Percentiles rank a stretch among this genome's conserved stretches.
Conservation (phyloP, 2,888 invertebrate genomes). For the Ptychoptera contaminata region DNA sequence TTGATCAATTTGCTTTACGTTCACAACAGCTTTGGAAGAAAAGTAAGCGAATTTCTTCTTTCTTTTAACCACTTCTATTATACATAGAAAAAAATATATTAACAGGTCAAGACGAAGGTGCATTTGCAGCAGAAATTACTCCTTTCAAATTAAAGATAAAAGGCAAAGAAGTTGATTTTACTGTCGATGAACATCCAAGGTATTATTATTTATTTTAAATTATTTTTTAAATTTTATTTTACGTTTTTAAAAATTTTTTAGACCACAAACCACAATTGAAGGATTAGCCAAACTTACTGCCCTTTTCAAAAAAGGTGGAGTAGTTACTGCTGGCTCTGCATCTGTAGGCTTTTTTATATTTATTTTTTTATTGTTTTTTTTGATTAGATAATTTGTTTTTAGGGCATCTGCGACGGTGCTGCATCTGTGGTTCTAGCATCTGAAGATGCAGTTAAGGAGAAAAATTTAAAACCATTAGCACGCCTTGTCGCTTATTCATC, state of each 20-base stretch:
- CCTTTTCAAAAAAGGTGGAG: conserved; percentile 86
- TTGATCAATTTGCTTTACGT: conserved; percentile 67
- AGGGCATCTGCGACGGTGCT: conserved; percentile 98
- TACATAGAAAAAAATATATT: background rate
- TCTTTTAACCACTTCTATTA: background rate
- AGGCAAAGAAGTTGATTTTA: conserved; percentile 62
- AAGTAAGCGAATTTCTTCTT: conserved; percentile 34
- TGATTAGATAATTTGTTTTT: conserved; percentile 14
- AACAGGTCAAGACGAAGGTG: conserved; percentile 71
- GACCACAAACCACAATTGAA: conserved; percentile 75
- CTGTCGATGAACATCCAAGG: conserved; percentile 81
- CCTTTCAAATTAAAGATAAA: conserved; percentile 74
- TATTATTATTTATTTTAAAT: background rate
- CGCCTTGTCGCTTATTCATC: conserved; percentile 81
- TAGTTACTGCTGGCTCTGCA: conserved; percentile 87
- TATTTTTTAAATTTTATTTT: background rate
- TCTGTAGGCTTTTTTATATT: conserved; percentile 44
- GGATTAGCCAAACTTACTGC: conserved; percentile 69
- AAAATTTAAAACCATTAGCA: conserved; percentile 76
- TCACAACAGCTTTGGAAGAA: conserved; percentile 82
- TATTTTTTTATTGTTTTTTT: background rate
- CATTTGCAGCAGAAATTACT: conserved; percentile 78
- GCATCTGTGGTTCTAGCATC: conserved; percentile 80
- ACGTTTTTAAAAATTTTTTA: conserved; percentile 14
- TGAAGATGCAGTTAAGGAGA: conserved; percentile 70